Base-by-base conservation (phyloP, 2,797 vertebrate species). In the Bradypodion pumilum region DNA sequence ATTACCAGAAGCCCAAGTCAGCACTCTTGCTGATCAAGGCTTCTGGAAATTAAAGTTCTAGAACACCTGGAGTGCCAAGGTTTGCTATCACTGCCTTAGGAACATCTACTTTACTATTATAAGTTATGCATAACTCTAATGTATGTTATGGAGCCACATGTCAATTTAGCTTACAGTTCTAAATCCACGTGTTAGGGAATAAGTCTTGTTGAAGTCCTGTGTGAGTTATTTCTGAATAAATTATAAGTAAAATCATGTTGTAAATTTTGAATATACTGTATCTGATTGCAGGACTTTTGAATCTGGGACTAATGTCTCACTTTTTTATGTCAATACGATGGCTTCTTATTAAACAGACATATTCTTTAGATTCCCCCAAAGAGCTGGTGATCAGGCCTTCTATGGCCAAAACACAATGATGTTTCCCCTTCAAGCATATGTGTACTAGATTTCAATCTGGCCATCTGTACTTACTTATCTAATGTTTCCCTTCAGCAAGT, bases 381-480 rank as follows among this genome's bases (percentile, higher is more conserved):
- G 74, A 74, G 62, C 37, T 74, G 37, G 87, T 52, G 49, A 77
- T 85, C 86, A 68, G 49, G 66, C 5, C 21, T 75, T 85, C 70
- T 82, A 89, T 19, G 7, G 77, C 27, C 49, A 90, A 92, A 89
- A 85, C 0, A 46, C 4, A 35, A 90, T n/a, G 4, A 82, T 84
- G 37, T 62, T 81, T 70, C 40, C 27, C 5, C 52, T 63, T 44
- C 35, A 42, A 0, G 1, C 21, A 69, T 52, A 82, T 68, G 68
- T 74, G 79, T 10, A 65, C 75, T 40, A 82, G 35, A 81, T 86
- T 85, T 81, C 68, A 86, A 81, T 80, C 62, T 75, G 1, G 70
- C 44, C 80, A 90, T 88, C 81, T 91, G 83, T 27, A 85, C 21
- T 91, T 70, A 82, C 44, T 82, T 86, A 90, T 73, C 4, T 63